Evolutionary conservation across 2,797 vertebrate species (phyloP).

Genomic region (Rallus crepitans): DNA sequence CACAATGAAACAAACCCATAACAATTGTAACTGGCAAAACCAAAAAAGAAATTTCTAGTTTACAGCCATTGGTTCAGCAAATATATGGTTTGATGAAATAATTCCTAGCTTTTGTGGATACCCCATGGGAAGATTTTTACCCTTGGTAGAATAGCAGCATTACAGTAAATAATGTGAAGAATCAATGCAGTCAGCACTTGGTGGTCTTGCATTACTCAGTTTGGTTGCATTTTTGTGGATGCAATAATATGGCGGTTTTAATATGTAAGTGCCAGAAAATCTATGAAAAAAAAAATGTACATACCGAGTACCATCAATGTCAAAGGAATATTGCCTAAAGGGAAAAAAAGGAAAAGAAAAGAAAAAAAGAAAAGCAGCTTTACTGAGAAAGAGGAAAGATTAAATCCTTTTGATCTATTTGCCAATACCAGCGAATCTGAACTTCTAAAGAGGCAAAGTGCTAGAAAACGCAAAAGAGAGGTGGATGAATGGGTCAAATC

Average conservation of each 20-base stretch:
- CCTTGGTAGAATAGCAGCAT: neutral
- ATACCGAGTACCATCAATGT: neutral
- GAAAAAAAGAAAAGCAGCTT: neutral
- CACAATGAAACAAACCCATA: neutral
- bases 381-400: neutral
- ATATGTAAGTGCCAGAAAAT: neutral
- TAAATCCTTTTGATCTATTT: neutral
- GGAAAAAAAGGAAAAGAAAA: no score
- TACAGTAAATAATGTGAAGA: neutral
- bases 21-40: neutral
- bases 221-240: neutral
- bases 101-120: neutral
- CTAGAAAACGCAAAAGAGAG: neutral
- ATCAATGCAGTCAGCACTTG: fast-evolving
- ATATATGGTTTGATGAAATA: neutral
- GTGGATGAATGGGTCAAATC: neutral
- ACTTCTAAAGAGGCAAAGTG: neutral
- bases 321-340: neutral
- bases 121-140: neutral
- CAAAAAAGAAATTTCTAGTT: neutral
- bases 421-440: neutral
- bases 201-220: neutral
- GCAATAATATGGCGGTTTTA: neutral
- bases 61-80: neutral
- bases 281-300: neutral